Evolutionary conservation across 2,888 invertebrate genomes (phyloP).

Genomic region (Athalia rosae): DNA sequence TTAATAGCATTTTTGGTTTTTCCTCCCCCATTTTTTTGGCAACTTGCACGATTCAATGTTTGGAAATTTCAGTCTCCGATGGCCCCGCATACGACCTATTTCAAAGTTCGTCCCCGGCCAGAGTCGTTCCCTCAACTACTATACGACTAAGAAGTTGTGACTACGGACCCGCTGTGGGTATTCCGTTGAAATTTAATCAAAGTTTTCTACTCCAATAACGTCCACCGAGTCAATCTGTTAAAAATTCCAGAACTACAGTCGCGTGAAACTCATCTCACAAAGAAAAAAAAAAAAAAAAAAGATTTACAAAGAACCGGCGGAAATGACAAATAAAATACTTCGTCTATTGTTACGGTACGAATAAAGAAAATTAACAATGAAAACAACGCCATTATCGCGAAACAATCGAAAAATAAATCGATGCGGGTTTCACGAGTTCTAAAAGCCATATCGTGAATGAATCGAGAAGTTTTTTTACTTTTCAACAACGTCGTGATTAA

Average conservation of each 20-base stretch:
- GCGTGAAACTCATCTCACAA: conserved; percentile 12
- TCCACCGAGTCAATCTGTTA: conserved; percentile 20
- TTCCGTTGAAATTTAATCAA: conserved; percentile 22
- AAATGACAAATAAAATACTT: too few species aligned
- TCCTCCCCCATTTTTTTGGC: too few species aligned
- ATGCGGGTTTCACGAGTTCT: neutral
- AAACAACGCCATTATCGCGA: too few species aligned
- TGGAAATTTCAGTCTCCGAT: neutral
- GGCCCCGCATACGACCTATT: neutral
- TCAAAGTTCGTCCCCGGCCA: too few species aligned
- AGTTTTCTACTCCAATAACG: conserved; percentile 19
- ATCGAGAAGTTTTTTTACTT: neutral
- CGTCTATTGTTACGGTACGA: too few species aligned
- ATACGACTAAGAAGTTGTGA: too few species aligned
- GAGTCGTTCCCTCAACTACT: too few species aligned
- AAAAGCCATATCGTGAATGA: neutral
- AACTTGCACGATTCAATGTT: neutral
- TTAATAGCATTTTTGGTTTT: too few species aligned
- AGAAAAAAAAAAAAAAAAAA: neutral
- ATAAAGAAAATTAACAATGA: too few species aligned
- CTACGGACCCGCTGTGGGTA: neutral
- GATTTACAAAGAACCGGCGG: neutral
- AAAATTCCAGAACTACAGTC: conserved; percentile 4
- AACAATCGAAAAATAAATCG: conserved; percentile 2
- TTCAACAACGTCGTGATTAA: conserved; percentile 31